A percentile compares a stretch with the other conserved stretches of the same genome.
Evolutionary conservation across 2,888 invertebrate species (phyloP).

Genomic region (Ectropis crepuscularia): DNA sequence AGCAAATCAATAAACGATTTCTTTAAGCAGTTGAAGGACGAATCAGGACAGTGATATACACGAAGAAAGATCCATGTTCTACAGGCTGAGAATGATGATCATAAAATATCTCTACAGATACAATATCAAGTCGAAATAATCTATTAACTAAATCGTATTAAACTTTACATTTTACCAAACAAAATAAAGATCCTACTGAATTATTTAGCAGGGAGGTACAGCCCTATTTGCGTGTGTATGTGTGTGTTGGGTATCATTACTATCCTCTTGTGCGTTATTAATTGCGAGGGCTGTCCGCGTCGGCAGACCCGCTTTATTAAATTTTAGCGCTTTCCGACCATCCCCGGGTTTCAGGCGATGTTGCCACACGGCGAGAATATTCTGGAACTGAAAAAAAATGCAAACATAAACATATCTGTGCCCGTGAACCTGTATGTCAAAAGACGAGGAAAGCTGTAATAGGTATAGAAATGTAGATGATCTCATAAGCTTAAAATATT

Average conservation of each 20-base stretch:
- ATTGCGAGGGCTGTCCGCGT: slow-evolving; percentile 72
- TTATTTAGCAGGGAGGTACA: slow-evolving; percentile 58
- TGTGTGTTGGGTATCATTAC: slow-evolving; percentile 64
- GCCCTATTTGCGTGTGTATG: slow-evolving; percentile 42
- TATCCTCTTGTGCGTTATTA: slow-evolving; percentile 81
- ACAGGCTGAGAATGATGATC: no score
- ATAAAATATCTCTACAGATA: no score
- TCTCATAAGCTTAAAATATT: no score
- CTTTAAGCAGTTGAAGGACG: no score
- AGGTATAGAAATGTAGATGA: no score
- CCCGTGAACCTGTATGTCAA: no score
- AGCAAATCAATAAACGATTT: no score
- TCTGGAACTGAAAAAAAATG: neutral
- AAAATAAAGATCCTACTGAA: slow-evolving; percentile 52
- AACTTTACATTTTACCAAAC: slow-evolving; percentile 21
- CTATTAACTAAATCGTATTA: slow-evolving; percentile 29
- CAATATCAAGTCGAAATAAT: slow-evolving; percentile 4
- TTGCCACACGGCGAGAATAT: slow-evolving; percentile 31
- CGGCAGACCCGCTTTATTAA: slow-evolving; percentile 77
- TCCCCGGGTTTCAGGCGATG: slow-evolving; percentile 43
- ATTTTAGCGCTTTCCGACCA: slow-evolving; percentile 79
- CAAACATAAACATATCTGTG: no score
- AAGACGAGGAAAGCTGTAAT: no score
- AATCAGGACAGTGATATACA: no score
- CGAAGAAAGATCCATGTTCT: no score